These are phyloP conservation scores for Heteronetta atricapilla DNA, from an alignment of 2,113 vertebrate genomes.

Conservation along the genomic window DNA sequence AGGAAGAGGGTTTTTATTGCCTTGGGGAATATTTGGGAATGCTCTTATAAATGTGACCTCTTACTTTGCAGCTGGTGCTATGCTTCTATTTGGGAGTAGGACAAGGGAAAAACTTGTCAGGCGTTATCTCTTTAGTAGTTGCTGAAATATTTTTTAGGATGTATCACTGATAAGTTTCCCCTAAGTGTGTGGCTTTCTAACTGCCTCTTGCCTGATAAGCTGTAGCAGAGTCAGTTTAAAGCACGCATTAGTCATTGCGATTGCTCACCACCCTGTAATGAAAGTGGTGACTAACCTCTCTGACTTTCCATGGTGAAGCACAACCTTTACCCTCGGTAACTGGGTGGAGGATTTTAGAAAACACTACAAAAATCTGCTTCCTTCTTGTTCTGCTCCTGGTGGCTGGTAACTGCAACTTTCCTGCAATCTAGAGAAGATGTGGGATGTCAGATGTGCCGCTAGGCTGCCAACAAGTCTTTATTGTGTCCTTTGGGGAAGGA, in stretches of 20 bases:
- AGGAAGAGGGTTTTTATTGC: neutral
- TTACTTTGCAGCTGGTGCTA: neutral
- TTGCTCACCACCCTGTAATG: neutral
- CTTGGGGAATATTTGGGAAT: neutral
- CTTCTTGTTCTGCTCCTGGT: neutral
- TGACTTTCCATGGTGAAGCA: neutral
- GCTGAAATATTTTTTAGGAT: neutral
- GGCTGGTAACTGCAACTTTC: neutral
- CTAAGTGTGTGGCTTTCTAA: neutral
- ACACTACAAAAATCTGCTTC: neutral
- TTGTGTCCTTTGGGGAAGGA: neutral
- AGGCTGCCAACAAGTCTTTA: neutral
- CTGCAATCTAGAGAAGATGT: neutral
- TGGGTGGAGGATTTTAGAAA: constrained; percentile 10
- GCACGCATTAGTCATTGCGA: constrained; percentile 31
- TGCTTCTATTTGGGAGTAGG: neutral
- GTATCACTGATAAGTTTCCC: neutral
- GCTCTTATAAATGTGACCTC: neutral
- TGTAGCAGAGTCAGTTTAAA: neutral
- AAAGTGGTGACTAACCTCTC: constrained; percentile 38
- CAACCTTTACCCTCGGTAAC: neutral
- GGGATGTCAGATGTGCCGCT: neutral
- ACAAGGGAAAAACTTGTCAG: neutral
- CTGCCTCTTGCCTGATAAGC: neutral
- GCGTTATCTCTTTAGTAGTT: neutral